phyloP scores from a whole-genome alignment of 1,140 invertebrate genomes.

The Ceratina australensis region DNA sequence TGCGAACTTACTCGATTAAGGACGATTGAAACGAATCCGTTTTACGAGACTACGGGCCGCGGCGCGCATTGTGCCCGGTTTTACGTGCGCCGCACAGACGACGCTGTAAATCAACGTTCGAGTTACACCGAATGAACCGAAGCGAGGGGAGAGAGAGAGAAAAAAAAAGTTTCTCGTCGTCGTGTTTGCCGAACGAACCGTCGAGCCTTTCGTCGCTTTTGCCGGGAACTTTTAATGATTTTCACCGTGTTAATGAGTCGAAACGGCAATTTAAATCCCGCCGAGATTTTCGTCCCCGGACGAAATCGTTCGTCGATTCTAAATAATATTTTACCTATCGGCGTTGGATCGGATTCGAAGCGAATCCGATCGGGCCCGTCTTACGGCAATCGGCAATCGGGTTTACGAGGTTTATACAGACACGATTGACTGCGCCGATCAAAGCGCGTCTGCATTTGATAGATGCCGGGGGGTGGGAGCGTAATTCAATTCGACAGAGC shows the following conservation, averaged over 20 bases:
- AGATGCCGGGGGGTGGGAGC: conserved; percentile 32
- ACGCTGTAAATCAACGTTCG: conserved; percentile 43
- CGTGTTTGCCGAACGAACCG: conserved; percentile 34
- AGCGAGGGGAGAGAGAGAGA: too few relatives aligned
- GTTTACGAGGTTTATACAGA: conserved; percentile 46
- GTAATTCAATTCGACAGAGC: conserved; percentile 49
- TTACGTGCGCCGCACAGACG: conserved; percentile 23
- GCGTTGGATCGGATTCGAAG: conserved; percentile 26
- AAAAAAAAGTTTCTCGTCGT: conserved; percentile 16
- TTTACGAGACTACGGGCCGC: conserved; percentile 26
- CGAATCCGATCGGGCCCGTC: conserved; percentile 35
- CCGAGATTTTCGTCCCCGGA: too few relatives aligned
- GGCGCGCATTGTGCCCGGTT: conserved; percentile 38
- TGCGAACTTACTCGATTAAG: conserved; percentile 69
- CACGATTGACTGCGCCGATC: conserved; percentile 54
- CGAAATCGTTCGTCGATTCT: too few relatives aligned
- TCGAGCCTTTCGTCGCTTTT: not conserved
- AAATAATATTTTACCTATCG: not conserved
- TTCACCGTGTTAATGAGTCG: not conserved
- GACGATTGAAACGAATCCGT: conserved; percentile 66
- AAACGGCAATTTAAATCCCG: not conserved
- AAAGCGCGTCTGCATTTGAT: conserved; percentile 59
- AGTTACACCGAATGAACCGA: conserved; percentile 22
- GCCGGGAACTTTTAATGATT: not conserved
- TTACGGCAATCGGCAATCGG: conserved; percentile 41